phyloP scores from a whole-genome alignment of 2,113 vertebrate genomes.

The Triplophysa tibetana region DNA sequence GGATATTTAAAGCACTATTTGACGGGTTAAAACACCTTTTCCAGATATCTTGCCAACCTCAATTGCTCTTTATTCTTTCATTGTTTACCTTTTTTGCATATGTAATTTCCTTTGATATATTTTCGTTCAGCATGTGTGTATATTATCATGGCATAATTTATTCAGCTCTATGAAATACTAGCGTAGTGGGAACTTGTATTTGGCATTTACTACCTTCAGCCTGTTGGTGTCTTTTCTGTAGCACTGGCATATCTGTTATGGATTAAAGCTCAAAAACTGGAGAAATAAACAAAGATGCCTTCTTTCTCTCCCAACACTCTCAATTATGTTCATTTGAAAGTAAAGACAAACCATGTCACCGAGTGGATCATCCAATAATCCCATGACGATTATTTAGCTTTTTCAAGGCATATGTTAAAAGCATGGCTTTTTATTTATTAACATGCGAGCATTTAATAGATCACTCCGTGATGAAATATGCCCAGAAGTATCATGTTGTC shows the following conservation, averaged over 20 bases:
- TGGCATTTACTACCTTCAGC: constrained; percentile 90
- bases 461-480: background rate
- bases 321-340: background rate
- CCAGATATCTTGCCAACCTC: constrained; percentile 30
- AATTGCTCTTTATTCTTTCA: constrained; percentile 50
- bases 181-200: constrained; percentile 88
- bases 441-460: background rate
- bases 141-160: constrained; percentile 95
- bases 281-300: constrained; percentile 45
- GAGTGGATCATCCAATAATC: constrained; percentile 1
- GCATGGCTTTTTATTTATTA: background rate
- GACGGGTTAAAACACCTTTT: constrained; percentile 47
- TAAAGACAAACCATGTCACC: background rate
- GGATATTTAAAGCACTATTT: constrained; percentile 66
- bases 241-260: constrained; percentile 92
- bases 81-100: constrained; percentile 66
- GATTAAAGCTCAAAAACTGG: constrained; percentile 83
- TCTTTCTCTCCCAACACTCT: constrained; percentile 18
- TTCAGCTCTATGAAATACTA: constrained; percentile 95
- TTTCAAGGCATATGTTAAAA: background rate
- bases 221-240: constrained; percentile 92
- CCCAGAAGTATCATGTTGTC: background rate
- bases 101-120: constrained; percentile 74
- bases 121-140: constrained; percentile 78
- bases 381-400: background rate